Conservation (phyloP, 2,797 vertebrate genomes). For the Todus mexicanus region DNA sequence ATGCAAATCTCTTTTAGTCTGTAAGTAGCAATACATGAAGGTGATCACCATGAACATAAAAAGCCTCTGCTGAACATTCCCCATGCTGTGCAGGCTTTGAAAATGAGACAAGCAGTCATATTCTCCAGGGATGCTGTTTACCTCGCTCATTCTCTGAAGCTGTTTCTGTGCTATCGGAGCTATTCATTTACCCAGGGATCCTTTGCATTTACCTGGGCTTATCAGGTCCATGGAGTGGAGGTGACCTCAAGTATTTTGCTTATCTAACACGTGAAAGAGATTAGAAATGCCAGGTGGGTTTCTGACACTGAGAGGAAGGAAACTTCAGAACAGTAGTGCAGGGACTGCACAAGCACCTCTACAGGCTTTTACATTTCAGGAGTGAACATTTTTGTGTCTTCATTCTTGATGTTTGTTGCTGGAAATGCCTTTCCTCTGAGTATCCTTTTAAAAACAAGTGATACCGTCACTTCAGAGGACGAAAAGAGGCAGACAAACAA, state of each 20-base stretch:
- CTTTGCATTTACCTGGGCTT: not conserved
- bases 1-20: not conserved
- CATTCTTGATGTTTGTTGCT: not conserved
- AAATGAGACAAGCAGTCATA: not conserved
- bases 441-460: not conserved
- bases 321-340: not conserved
- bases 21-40: not conserved
- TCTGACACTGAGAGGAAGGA: not conserved
- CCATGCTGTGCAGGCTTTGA: not conserved
- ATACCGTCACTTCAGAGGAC: not conserved
- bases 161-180: not conserved
- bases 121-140: not conserved
- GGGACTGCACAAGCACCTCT: not conserved
- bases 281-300: not conserved
- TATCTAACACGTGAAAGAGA: not conserved
- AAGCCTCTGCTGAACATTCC: not conserved
- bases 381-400: not conserved
- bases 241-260: not conserved
- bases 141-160: not conserved
- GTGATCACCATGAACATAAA: not conserved
- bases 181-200: not conserved
- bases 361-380: not conserved
- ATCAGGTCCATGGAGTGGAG: not conserved
- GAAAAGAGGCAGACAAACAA: not conserved
- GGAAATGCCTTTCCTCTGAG: not conserved